phyloP scores from a whole-genome alignment of 2,797 vertebrate genomes.

The Parauchenoglanis ngamensis region DNA sequence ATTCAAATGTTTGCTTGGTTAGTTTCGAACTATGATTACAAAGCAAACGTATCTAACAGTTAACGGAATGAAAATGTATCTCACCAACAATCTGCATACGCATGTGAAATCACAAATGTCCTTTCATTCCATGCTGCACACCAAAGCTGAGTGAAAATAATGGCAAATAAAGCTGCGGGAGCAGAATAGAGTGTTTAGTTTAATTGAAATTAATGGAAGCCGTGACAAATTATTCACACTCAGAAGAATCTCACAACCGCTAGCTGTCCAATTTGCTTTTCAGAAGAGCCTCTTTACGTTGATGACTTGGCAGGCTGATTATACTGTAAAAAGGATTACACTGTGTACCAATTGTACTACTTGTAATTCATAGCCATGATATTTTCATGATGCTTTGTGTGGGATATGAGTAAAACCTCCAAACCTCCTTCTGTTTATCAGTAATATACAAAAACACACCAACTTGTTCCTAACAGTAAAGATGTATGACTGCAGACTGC shows the following conservation, averaged over 20 bases:
- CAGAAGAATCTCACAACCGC: slow-evolving; percentile 10
- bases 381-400: not conserved
- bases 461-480: not conserved
- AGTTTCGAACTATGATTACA: too few relatives aligned
- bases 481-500: not conserved
- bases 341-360: not conserved
- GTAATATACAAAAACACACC: not conserved
- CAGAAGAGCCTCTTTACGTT: slow-evolving; percentile 16
- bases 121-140: slow-evolving; percentile 3
- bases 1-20: not conserved
- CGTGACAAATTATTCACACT: slow-evolving; percentile 5
- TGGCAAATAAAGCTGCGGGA: slow-evolving; percentile 8
- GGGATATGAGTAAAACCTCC: not conserved
- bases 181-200: slow-evolving; percentile 7
- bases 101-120: not conserved
- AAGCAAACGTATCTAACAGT: not conserved
- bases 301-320: slow-evolving; percentile 32
- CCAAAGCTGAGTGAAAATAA: not conserved
- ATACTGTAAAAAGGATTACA: slow-evolving; percentile 18
- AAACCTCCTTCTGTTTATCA: not conserved
- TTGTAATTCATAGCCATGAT: slow-evolving; percentile 16
- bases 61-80: not conserved
- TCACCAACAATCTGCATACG: not conserved
- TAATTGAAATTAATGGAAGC: slow-evolving; percentile 31
- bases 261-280: slow-evolving; percentile 24